Percentiles rank a stretch among this genome's conserved stretches.
Conservation (phyloP, 2,113 vertebrate species). For the Hucho hucho region DNA sequence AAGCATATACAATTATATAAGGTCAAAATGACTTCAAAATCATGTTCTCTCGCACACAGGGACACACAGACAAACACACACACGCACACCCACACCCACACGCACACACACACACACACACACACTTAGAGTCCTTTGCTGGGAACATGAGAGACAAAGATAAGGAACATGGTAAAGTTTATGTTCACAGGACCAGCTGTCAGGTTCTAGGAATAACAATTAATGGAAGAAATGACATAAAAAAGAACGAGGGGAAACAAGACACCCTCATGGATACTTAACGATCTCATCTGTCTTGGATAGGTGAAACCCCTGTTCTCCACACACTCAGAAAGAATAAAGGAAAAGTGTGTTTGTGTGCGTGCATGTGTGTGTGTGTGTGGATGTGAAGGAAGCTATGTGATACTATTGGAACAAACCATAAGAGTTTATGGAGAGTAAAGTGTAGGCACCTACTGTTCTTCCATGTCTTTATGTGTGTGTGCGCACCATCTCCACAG, state of each 20-base stretch:
- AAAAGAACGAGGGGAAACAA: conserved; percentile 82
- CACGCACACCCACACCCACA: background rate
- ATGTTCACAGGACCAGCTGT: conserved; percentile 91
- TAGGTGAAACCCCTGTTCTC: conserved; percentile 60
- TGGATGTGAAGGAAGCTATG: no score
- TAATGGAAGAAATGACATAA: conserved; percentile 99
- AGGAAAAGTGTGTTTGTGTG: conserved; percentile 10
- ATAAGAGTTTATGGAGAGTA: no score
- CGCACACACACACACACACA: no score
- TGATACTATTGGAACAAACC: no score
- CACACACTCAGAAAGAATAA: conserved; percentile 29
- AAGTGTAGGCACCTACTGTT: no score
- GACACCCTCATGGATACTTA: conserved; percentile 89
- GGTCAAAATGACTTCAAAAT: background rate
- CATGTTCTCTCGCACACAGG: background rate
- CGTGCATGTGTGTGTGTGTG: background rate
- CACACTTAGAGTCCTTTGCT: conserved; percentile 14
- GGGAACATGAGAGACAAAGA: conserved; percentile 84
- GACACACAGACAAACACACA: conserved; percentile 24
- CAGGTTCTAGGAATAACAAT: conserved; percentile 87
- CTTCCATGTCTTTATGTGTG: no score
- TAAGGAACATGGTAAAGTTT: conserved; percentile 93
- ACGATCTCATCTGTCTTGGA: conserved; percentile 88
- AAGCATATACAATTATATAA: background rate
- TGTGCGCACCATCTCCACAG: background rate